phyloP scores from a whole-genome alignment of 2,113 vertebrate genomes.

The Rhombomys opimus region DNA sequence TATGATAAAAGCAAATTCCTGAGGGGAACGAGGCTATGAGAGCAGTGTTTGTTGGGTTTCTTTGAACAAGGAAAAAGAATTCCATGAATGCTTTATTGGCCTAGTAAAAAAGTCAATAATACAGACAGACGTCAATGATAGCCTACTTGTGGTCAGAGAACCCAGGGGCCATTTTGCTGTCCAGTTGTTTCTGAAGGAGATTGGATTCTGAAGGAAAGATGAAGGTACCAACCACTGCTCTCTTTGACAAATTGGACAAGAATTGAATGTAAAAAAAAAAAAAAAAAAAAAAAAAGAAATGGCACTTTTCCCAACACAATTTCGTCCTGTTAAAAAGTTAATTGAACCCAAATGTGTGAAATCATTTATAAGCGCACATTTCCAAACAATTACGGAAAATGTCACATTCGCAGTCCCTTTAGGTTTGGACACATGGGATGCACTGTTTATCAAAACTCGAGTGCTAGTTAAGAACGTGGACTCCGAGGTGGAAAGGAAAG shows the following conservation, averaged over 20 bases:
- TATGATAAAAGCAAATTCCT: constrained; percentile 77
- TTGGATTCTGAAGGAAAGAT: not conserved
- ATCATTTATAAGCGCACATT: constrained; percentile 21
- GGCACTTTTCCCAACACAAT: constrained; percentile 42
- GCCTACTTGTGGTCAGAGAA: not conserved
- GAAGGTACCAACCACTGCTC: not conserved
- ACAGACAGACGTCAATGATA: not conserved
- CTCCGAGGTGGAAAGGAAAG: not conserved
- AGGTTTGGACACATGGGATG: not conserved
- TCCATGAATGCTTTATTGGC: constrained; percentile 23
- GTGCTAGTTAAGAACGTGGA: not conserved
- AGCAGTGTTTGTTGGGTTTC: constrained; percentile 23
- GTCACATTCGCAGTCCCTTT: not conserved
- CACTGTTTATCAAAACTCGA: not conserved
- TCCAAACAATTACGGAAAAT: not conserved
- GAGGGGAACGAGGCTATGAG: constrained; percentile 4
- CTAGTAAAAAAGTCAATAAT: constrained; percentile 26
- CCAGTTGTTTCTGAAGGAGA: not conserved
- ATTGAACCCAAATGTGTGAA: constrained; percentile 48
- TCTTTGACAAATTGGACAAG: not conserved
- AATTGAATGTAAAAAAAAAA: not conserved
- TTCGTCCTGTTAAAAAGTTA: constrained; percentile 20
- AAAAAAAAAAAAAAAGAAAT: not conserved
- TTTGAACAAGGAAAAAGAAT: constrained; percentile 31
- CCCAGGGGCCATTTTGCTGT: not conserved